These are phyloP conservation scores for Brachirus orientalis DNA, from an alignment of 2,113 vertebrate species.

Conservation along the genomic window DNA sequence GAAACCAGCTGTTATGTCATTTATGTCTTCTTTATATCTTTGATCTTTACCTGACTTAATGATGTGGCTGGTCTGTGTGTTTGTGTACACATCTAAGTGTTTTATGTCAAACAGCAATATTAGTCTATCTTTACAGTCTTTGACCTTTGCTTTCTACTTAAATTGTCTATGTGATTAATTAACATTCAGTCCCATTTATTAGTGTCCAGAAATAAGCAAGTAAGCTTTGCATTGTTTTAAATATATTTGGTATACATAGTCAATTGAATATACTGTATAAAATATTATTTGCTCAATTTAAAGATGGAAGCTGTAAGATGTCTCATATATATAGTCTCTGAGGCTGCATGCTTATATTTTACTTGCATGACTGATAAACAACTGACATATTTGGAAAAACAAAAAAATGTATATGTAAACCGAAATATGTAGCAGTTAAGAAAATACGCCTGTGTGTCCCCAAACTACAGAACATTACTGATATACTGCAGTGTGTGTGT, in stretches of 20 bases:
- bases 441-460: not conserved
- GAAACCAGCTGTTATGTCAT: too few species aligned
- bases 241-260: slow-evolving; percentile 46
- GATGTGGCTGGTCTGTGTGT: too few species aligned
- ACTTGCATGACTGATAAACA: not conserved
- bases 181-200: too few species aligned
- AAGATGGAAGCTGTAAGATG: not conserved
- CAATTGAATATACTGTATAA: not conserved
- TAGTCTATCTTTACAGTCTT: not conserved
- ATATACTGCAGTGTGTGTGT: too few species aligned
- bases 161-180: too few species aligned
- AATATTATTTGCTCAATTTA: slow-evolving; percentile 17
- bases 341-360: not conserved
- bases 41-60: too few species aligned
- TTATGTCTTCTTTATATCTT: too few species aligned
- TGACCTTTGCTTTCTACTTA: too few species aligned
- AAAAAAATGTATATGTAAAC: not conserved
- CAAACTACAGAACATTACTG: too few species aligned
- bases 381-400: not conserved
- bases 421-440: not conserved
- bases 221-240: slow-evolving; percentile 34
- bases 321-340: slow-evolving; percentile 2
- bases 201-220: too few species aligned
- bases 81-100: too few species aligned
- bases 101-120: not conserved